Evolutionary conservation across 1,140 invertebrate genomes (phyloP).

Genomic region (Adelges cooleyi): DNA sequence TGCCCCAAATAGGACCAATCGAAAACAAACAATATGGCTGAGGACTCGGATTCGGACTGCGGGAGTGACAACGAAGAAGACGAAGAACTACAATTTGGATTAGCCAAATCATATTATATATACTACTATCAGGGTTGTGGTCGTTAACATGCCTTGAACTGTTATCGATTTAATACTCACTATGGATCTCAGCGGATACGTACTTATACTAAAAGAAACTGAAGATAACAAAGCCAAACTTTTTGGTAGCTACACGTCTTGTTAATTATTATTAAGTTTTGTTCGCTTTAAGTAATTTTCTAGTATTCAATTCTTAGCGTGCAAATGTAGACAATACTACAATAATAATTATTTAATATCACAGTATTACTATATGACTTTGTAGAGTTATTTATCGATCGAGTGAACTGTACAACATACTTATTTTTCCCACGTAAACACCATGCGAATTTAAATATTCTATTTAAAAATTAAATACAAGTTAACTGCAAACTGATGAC

Average conservation of each 20-base stretch:
- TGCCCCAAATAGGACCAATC: constrained; percentile 6
- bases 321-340: no score
- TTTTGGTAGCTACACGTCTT: constrained; percentile 85
- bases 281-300: no score
- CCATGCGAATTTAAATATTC: no score
- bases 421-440: no score
- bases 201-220: constrained; percentile 88
- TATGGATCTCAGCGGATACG: constrained; percentile 85
- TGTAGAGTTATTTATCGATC: no score
- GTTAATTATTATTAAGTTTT: no score
- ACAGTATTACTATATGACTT: no score
- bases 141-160: background rate
- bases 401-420: no score
- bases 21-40: constrained; percentile 3
- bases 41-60: constrained; percentile 16
- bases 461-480: no score
- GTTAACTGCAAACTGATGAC: no score
- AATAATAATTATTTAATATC: no score
- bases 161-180: background rate
- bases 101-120: background rate
- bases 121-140: background rate
- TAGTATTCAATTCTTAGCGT: no score
- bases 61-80: constrained; percentile 19
- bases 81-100: constrained; percentile 7
- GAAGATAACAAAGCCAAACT: constrained; percentile 89